Evolutionary conservation across 2,888 invertebrate genomes (phyloP).

Genomic region (Cataglyphis cursor): DNA sequence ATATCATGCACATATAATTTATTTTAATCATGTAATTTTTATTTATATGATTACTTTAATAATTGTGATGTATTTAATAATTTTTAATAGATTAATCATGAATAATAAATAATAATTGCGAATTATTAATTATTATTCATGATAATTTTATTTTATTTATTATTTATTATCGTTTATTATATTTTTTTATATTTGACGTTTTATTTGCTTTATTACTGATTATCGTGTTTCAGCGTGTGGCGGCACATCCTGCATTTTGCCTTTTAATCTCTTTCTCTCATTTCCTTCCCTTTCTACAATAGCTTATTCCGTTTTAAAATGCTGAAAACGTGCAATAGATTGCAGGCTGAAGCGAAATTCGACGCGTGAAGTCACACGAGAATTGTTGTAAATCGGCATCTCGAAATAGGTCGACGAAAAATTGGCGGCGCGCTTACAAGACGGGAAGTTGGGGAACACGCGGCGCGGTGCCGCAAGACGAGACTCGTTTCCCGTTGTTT

Average conservation of each 20-base stretch:
- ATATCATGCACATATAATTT: not conserved
- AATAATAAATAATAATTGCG: no score
- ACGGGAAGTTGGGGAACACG: not conserved
- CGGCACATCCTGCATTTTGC: not conserved
- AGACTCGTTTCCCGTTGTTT: conserved; percentile 37
- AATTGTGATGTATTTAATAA: no score
- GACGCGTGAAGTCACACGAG: not conserved
- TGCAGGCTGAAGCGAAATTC: not conserved
- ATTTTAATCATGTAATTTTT: not conserved
- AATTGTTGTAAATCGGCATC: not conserved
- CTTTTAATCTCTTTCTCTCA: not conserved
- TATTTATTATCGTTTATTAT: not conserved
- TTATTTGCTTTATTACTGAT: not conserved
- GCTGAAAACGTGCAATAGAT: not conserved
- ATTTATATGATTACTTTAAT: no score
- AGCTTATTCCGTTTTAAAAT: not conserved
- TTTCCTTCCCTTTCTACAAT: no score
- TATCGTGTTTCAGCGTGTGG: not conserved
- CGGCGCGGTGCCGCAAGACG: conserved; percentile 1
- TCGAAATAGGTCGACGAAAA: conserved; percentile 23
- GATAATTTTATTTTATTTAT: no score
- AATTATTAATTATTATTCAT: not conserved
- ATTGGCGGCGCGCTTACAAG: not conserved
- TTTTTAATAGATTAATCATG: no score
- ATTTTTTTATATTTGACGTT: not conserved